These are phyloP conservation scores for Sebastes diploproa DNA, from an alignment of 2,797 vertebrate genomes.

Conservation along the genomic window DNA sequence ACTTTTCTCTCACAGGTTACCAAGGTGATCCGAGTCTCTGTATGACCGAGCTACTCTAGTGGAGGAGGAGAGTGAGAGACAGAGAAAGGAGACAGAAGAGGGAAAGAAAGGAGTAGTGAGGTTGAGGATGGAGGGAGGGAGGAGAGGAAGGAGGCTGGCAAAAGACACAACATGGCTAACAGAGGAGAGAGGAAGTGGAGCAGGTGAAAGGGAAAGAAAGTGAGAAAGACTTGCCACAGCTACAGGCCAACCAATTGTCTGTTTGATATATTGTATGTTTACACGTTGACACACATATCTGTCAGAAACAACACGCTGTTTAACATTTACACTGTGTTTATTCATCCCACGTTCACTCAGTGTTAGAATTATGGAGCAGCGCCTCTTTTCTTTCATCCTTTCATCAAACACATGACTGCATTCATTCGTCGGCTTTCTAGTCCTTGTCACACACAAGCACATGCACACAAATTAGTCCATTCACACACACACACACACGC, in stretches of 20 bases:
- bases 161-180: constrained; percentile 34
- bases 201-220: constrained; percentile 32
- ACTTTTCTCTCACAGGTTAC: constrained; percentile 77
- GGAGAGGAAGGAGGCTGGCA: constrained; percentile 48
- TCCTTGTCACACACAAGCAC: constrained; percentile 25
- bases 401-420: constrained; percentile 70
- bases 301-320: constrained; percentile 6
- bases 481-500: neutral
- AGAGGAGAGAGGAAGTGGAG: constrained; percentile 57
- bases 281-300: neutral
- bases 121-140: constrained; percentile 30
- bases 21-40: constrained; percentile 73
- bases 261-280: neutral
- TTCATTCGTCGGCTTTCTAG: constrained; percentile 63
- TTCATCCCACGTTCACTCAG: constrained; percentile 35
- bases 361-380: constrained; percentile 26
- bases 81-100: constrained; percentile 13
- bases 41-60: constrained; percentile 59
- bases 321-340: constrained; percentile 3
- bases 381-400: constrained; percentile 62
- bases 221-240: neutral
- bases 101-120: constrained; percentile 31
- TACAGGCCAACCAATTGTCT: neutral
- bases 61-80: constrained; percentile 27
- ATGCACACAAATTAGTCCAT: neutral